Percentiles rank a stretch among this genome's conserved stretches.
These are phyloP conservation scores for Cyaniris semiargus DNA, from an alignment of 2,888 invertebrate genomes.

Conservation along the genomic window DNA sequence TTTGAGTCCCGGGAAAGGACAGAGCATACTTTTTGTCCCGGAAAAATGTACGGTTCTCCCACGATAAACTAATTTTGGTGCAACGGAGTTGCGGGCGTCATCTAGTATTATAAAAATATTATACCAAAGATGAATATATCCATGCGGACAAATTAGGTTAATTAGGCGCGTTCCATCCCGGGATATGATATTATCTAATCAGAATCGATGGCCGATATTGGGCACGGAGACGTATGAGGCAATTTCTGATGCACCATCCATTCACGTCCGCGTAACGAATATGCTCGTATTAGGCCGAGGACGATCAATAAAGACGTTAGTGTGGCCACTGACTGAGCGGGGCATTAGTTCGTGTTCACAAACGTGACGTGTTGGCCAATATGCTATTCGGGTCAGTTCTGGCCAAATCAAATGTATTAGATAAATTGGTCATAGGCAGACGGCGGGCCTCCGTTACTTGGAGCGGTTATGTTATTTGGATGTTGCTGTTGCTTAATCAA, in stretches of 20 bases:
- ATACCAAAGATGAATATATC: not conserved
- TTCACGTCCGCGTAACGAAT: slow-evolving; percentile 54
- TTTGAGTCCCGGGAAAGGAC: too few species aligned
- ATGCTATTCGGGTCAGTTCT: not conserved
- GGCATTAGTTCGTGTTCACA: not conserved
- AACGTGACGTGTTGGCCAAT: not conserved
- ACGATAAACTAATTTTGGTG: too few species aligned
- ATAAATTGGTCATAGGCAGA: too few species aligned
- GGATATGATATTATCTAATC: slow-evolving; percentile 49
- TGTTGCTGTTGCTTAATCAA: too few species aligned
- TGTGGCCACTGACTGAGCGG: slow-evolving; percentile 42
- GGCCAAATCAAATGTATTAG: not conserved
- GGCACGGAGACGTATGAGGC: slow-evolving; percentile 50
- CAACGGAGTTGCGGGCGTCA: not conserved
- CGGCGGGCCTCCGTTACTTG: too few species aligned
- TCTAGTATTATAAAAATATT: not conserved
- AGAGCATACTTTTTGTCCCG: too few species aligned
- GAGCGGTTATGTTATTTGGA: too few species aligned
- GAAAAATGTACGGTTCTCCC: too few species aligned
- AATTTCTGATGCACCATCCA: slow-evolving; percentile 60
- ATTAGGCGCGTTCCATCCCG: slow-evolving; percentile 1
- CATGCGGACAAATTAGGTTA: not conserved
- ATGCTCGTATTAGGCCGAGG: slow-evolving; percentile 51
- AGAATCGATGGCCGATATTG: slow-evolving; percentile 48
- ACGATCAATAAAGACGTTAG: slow-evolving; percentile 57